Evolutionary conservation across 2,797 vertebrate species (phyloP), one percentile per base, ranked within the genome.

Genomic region (Lacerta viridis): DNA sequence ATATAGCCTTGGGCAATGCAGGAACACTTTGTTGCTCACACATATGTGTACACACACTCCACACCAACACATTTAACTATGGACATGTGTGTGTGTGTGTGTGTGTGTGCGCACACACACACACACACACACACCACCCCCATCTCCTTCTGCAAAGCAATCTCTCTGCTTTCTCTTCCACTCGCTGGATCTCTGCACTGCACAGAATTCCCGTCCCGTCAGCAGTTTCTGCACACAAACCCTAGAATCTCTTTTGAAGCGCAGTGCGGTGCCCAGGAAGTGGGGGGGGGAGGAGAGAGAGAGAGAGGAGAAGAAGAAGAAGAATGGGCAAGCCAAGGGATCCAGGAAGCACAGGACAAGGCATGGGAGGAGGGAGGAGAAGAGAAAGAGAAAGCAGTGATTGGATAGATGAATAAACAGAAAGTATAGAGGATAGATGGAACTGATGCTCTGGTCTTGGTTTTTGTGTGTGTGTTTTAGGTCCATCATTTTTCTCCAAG

Each of bases 161-260:
- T 33, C 79, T 86, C 66, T 72, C 84, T 59, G 69, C 84, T 82
- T 82, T 76, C 79, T 50, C n/a, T 82, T 46, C 43, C 55, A 50
- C 59, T 82, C 29, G 20, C 79, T 76, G 71, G 71, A 75, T 82
- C 80, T 83, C 85, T 86, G 84, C 80, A 86, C 88, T 86, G 84
- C 74, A 86, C 68, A 90, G 79, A 90, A 83, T 86, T 90, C 84
- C 80, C 43, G 72, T 90, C 84, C 88, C 23, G 80, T 90, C 88
- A 90, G 88, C 88, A 90, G 80, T 90, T 90, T 90, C 80, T 64
- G n/a, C 80, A 86, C 64, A 83, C 46, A 86, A 86, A 90, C 66
- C 84, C 89, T 87, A 88, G 75, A 88, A 72, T 85, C 79, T 82
- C 87, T 84, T 84, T 29, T 85, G 81, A 78, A 89, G 77, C 91